Percentiles rank a stretch among this genome's conserved stretches.
phyloP scores from a whole-genome alignment of 92 coral and sea anemone genomes.

The Parazoanthus darwini region DNA sequence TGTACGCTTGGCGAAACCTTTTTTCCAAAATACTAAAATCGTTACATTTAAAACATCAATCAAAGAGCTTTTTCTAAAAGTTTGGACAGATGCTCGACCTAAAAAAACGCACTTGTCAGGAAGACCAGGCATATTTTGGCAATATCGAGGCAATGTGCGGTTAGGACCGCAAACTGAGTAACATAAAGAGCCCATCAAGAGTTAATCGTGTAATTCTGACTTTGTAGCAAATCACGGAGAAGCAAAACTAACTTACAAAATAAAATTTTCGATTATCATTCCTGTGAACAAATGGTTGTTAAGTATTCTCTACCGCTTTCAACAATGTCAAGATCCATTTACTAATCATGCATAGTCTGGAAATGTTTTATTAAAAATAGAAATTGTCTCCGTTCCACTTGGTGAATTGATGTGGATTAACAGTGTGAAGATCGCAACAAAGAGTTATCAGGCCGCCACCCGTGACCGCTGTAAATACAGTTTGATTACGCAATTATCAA shows the following conservation, averaged over 20 bases:
- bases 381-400: background rate
- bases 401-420: background rate
- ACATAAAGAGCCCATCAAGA: constrained; percentile 30
- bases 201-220: background rate
- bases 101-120: constrained; percentile 23
- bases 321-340: background rate
- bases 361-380: background rate
- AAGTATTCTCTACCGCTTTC: background rate
- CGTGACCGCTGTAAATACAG: constrained; percentile 33
- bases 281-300: constrained; percentile 2
- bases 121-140: background rate
- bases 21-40: background rate
- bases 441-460: constrained; percentile 21
- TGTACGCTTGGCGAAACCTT: background rate
- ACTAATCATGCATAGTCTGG: background rate
- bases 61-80: background rate
- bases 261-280: constrained; percentile 10
- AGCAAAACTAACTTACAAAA: background rate
- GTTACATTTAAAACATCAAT: background rate
- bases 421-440: background rate
- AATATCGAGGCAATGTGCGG: constrained; percentile 22
- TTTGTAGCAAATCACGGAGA: background rate
- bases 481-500: constrained; percentile 40
- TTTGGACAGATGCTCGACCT: background rate
- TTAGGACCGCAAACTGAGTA: constrained; percentile 37